Percentiles rank a stretch among this genome's conserved stretches.
phyloP scores from a whole-genome alignment of 2,888 invertebrate species.

The Xylocampa areola region DNA sequence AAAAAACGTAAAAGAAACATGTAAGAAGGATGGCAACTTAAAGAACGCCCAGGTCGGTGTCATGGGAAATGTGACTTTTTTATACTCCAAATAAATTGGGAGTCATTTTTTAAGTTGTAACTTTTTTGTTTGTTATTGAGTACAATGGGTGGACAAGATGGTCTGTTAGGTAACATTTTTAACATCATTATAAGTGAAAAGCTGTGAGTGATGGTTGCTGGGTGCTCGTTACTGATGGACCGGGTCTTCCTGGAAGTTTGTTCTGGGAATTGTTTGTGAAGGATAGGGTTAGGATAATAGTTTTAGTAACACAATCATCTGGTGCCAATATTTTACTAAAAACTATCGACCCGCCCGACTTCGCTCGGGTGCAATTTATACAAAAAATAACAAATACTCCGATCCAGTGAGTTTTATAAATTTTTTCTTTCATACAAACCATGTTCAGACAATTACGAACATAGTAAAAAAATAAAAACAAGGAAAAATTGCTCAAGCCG shows the following conservation, averaged over 20 bases:
- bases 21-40: constrained; percentile 81
- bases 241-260: constrained; percentile 48
- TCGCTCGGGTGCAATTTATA: too few species aligned
- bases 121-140: constrained; percentile 82
- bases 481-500: too few species aligned
- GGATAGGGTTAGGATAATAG: background rate
- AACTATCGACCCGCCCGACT: too few species aligned
- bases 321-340: background rate
- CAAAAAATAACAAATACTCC: too few species aligned
- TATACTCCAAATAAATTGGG: constrained; percentile 87
- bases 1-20: constrained; percentile 83
- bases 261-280: background rate
- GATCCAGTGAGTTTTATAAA: too few species aligned
- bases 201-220: constrained; percentile 82
- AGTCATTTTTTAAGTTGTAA: constrained; percentile 85
- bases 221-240: constrained; percentile 43
- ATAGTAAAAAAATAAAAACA: too few species aligned
- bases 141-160: constrained; percentile 88
- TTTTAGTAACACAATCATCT: too few species aligned
- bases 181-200: constrained; percentile 90
- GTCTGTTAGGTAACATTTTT: constrained; percentile 88
- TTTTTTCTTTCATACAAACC: too few species aligned
- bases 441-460: too few species aligned
- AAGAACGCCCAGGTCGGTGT: constrained; percentile 83
- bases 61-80: constrained; percentile 85